Percentiles rank a stretch among this genome's conserved stretches.
Evolutionary conservation across 2,797 vertebrate species (phyloP).

Genomic region (Gastrophryne carolinensis): DNA sequence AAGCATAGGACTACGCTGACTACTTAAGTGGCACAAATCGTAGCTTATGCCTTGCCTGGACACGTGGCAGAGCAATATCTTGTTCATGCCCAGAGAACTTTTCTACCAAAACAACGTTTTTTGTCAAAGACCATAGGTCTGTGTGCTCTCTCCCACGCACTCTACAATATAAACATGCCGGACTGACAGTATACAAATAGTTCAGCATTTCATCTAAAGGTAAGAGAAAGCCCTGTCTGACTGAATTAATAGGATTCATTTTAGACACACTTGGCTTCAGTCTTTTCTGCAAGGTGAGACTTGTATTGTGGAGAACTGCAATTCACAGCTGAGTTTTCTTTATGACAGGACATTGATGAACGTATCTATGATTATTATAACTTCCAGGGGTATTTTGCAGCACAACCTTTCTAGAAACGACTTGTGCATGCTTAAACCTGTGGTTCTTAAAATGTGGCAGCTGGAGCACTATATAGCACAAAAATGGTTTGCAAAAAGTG

Average conservation of each 20-base stretch:
- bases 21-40: no score
- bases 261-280: not conserved
- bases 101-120: not conserved
- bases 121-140: conserved; percentile 7
- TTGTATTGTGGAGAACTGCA: not conserved
- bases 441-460: no score
- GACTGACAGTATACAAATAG: conserved; percentile 1
- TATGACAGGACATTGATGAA: not conserved
- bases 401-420: no score
- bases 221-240: not conserved
- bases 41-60: no score
- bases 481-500: no score
- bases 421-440: no score
- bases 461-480: no score
- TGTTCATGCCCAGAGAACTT: not conserved
- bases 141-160: conserved; percentile 1
- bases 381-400: no score
- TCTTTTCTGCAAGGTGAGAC: conserved; percentile 5
- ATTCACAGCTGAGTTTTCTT: not conserved
- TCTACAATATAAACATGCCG: not conserved
- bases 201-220: not conserved
- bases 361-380: no score
- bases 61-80: not conserved
- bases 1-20: no score
- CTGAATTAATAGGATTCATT: not conserved